Conservation (phyloP, 2,797 vertebrate species). For the Sternarchorhynchus goeldii region DNA sequence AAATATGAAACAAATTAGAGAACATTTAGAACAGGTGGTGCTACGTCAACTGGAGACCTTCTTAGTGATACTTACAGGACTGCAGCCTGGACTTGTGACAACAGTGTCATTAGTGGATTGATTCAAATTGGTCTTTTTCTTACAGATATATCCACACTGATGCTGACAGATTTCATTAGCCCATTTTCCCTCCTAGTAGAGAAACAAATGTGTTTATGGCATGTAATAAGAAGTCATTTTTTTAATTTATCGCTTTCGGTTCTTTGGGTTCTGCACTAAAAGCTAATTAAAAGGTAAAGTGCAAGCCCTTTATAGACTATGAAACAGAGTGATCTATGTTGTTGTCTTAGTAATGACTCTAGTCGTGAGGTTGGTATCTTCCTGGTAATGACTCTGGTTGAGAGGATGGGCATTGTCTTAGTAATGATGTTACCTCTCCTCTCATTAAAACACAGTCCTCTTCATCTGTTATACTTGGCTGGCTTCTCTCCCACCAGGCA, state of each 20-base stretch:
- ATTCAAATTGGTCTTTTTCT: slow-evolving; percentile 76
- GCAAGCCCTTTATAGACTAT: too few species aligned
- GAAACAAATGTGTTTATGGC: neutral
- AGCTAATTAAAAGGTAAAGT: too few species aligned
- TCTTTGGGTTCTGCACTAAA: too few species aligned
- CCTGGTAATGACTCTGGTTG: too few species aligned
- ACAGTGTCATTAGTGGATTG: slow-evolving; percentile 59
- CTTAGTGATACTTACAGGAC: slow-evolving; percentile 74
- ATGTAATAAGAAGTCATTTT: neutral
- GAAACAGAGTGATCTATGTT: too few species aligned
- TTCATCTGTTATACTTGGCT: slow-evolving; percentile 74
- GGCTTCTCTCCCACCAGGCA: slow-evolving; percentile 82
- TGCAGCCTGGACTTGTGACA: slow-evolving; percentile 77
- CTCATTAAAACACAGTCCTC: slow-evolving; percentile 89
- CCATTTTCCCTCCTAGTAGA: slow-evolving; percentile 86
- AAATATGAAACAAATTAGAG: slow-evolving; percentile 15
- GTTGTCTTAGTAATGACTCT: neutral
- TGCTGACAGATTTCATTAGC: slow-evolving; percentile 82
- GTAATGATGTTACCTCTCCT: slow-evolving; percentile 76
- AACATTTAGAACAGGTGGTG: neutral
- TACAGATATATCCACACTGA: slow-evolving; percentile 85
- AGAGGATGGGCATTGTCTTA: too few species aligned
- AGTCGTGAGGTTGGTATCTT: neutral
- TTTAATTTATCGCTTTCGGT: too few species aligned
- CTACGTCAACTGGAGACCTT: neutral